These are phyloP conservation scores for Lissonota sp. DNA, from an alignment of 2,888 invertebrate genomes.

Conservation along the genomic window DNA sequence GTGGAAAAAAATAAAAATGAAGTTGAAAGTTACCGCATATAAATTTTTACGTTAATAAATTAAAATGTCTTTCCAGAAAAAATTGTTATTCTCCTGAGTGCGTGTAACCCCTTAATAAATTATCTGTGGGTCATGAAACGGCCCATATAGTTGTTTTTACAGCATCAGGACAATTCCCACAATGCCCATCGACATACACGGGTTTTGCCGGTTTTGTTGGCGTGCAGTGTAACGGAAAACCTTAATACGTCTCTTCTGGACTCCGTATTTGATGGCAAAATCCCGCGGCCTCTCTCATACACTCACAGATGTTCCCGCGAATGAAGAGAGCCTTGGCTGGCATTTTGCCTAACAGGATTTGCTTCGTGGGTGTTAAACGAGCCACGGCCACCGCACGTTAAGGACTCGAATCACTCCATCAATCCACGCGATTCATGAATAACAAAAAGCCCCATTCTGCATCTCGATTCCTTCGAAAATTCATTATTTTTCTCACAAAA, in stretches of 20 bases:
- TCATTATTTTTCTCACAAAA: slow-evolving; percentile 16
- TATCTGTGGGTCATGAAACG: no score
- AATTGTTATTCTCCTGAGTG: no score
- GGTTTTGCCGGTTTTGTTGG: slow-evolving; percentile 32
- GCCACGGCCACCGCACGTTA: slow-evolving; percentile 45
- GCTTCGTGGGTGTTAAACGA: slow-evolving; percentile 65
- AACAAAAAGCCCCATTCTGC: slow-evolving; percentile 9
- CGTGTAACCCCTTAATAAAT: no score
- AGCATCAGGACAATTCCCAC: slow-evolving; percentile 51
- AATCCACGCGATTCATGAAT: slow-evolving; percentile 45
- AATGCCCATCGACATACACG: slow-evolving; percentile 22
- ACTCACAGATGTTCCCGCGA: not conserved
- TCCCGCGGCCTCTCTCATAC: slow-evolving; percentile 30
- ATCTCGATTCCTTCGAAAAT: not conserved
- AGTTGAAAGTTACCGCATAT: no score
- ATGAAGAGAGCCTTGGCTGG: slow-evolving; percentile 40
- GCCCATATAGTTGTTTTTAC: not conserved
- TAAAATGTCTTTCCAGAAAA: no score
- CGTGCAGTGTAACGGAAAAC: slow-evolving; percentile 60
- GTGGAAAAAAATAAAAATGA: no score
- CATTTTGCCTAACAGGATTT: slow-evolving; percentile 65
- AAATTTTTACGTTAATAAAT: no score
- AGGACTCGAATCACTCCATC: slow-evolving; percentile 58
- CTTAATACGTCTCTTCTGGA: slow-evolving; percentile 55
- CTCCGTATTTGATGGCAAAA: slow-evolving; percentile 36